Conservation (phyloP, 2,113 vertebrate genomes). For the Psittacara wagleri region DNA sequence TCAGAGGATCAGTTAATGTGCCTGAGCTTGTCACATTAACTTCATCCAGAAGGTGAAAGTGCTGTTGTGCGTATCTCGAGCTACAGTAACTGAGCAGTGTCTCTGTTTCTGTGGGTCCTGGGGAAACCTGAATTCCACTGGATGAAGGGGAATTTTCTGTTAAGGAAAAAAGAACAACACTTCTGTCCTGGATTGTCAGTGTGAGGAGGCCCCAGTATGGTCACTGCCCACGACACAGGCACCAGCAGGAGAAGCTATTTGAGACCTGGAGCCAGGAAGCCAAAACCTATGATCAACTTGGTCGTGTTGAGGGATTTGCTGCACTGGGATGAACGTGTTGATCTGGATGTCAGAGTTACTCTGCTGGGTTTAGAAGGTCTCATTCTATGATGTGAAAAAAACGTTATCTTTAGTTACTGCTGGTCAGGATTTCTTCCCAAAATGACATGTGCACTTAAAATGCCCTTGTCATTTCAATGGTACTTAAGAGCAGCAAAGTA, state of each 20-base stretch:
- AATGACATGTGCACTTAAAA: fast-evolving
- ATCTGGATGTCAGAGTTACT: neutral
- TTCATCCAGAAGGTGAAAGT: neutral
- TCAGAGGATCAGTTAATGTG: neutral
- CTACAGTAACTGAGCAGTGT: neutral
- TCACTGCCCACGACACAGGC: fast-evolving
- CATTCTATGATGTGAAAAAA: neutral
- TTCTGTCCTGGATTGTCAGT: neutral
- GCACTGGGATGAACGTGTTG: neutral
- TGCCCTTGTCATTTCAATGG: fast-evolving
- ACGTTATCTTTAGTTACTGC: neutral
- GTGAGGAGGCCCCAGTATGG: neutral
- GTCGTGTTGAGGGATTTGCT: neutral
- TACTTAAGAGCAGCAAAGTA: neutral
- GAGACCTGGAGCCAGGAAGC: neutral
- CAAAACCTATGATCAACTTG: neutral
- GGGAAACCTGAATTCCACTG: neutral
- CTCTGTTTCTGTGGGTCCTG: fast-evolving
- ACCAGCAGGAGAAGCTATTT: neutral
- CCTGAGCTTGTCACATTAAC: neutral
- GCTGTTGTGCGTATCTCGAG: neutral
- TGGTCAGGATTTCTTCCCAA: neutral
- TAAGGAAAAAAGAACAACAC: neutral
- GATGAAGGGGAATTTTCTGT: too few species aligned
- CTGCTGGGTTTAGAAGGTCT: fast-evolving